A percentile compares a stretch with the other conserved stretches of the same genome.
phyloP scores from a whole-genome alignment of 2,113 vertebrate species.

The Forbesichthys papilliferus region DNA sequence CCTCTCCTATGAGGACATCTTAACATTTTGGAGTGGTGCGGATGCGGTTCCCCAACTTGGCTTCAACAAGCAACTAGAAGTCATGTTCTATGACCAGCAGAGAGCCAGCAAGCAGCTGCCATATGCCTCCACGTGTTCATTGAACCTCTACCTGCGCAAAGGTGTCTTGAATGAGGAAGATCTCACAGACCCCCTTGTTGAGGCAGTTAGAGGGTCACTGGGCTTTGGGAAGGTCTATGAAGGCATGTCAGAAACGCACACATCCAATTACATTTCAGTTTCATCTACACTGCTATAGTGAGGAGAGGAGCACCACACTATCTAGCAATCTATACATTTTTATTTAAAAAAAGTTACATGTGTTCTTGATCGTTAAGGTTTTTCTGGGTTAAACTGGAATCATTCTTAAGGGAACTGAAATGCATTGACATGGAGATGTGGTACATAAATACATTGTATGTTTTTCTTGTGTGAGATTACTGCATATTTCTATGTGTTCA shows the following conservation, averaged over 20 bases:
- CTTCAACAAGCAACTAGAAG: too few relatives aligned
- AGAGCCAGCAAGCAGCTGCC: neutral
- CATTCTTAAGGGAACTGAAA: neutral
- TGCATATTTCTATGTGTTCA: neutral
- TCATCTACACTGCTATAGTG: neutral
- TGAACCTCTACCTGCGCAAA: neutral
- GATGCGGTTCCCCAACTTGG: conserved; percentile 1
- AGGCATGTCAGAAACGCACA: neutral
- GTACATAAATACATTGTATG: neutral
- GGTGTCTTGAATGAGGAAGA: neutral
- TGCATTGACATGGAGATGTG: neutral
- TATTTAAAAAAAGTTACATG: too few relatives aligned
- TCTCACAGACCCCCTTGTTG: neutral
- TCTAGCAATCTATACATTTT: too few relatives aligned
- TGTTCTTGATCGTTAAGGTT: too few relatives aligned
- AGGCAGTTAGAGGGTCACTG: neutral
- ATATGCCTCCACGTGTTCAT: neutral
- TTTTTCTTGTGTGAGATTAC: too few relatives aligned
- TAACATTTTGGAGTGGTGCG: neutral
- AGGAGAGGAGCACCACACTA: conserved; percentile 1
- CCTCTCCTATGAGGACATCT: conserved; percentile 1
- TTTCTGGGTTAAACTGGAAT: too few relatives aligned
- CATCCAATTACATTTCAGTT: neutral
- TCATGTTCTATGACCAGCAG: too few relatives aligned
- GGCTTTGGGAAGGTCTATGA: neutral